Percentiles rank a stretch among this genome's conserved stretches.
These are phyloP conservation scores for Xanthia icteritia DNA, from an alignment of 2,888 invertebrate species.

Conservation along the genomic window DNA sequence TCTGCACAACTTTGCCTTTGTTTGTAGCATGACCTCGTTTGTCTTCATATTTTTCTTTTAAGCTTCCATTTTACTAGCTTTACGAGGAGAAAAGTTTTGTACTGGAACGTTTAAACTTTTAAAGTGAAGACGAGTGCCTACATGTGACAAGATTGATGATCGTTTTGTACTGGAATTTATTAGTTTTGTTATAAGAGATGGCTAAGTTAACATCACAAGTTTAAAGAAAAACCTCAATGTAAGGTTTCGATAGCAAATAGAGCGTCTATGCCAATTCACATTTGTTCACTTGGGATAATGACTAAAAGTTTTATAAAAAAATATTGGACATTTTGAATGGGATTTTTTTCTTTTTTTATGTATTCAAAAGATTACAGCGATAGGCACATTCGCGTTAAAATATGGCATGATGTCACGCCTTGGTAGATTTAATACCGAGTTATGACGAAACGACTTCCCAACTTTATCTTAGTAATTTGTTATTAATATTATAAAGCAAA, in stretches of 20 bases:
- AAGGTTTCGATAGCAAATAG: neutral
- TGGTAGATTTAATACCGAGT: too few relatives aligned
- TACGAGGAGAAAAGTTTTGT: slow-evolving; percentile 20
- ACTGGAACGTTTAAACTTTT: slow-evolving; percentile 17
- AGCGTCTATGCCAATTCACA: neutral
- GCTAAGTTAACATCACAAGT: neutral
- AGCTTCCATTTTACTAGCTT: slow-evolving; percentile 8
- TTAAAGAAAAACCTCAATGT: neutral
- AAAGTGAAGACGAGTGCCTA: neutral
- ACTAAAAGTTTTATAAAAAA: too few relatives aligned
- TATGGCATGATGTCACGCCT: too few relatives aligned
- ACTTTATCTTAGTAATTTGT: too few relatives aligned
- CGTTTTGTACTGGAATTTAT: neutral
- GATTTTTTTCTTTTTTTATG: too few relatives aligned
- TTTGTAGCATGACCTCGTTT: slow-evolving; percentile 33
- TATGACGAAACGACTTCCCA: too few relatives aligned
- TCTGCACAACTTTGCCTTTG: slow-evolving; percentile 19
- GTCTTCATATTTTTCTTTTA: slow-evolving; percentile 19
- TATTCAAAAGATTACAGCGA: too few relatives aligned
- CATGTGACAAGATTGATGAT: slow-evolving; percentile 19
- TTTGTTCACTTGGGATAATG: too few relatives aligned
- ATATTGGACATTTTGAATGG: too few relatives aligned
- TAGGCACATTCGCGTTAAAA: too few relatives aligned
- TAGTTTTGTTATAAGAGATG: neutral
- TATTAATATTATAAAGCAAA: too few relatives aligned